Evolutionary conservation across 2,113 vertebrate genomes (phyloP), one percentile per base, ranked within the genome.

Genomic region (Cebidichthys violaceus): DNA sequence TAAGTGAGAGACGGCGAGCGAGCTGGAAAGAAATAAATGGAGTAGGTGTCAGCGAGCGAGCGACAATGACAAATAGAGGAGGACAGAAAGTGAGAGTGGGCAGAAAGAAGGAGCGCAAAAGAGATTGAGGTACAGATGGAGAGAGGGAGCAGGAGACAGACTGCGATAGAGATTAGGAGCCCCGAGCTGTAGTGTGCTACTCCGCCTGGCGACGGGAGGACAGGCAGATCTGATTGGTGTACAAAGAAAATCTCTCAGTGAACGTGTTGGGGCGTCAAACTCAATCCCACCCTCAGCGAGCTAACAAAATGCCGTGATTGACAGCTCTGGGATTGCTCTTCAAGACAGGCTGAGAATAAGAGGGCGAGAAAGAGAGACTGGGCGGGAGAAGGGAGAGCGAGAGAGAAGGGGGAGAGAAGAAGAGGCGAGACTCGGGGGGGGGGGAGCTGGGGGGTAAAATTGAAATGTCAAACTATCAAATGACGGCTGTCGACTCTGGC

Each of bases 391-490:
- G 64, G 62, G 59, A 54, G 66, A 66, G 77, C 27, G 70, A 47
- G 75, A 73, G 41, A 77, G 41, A 79, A 1, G 29, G 27, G 52
- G 62, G 66, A 20, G 65, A 8, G 64, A 50, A 64, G 54, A 83
- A 61, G 75, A 72, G 52, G 37, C 18, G 20, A 60, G 55, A 73
- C 37, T 74, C 24, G 1, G 52, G 67, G 64, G 74, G 84, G 71
- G 55, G 9, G 35, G 70, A 76, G 81, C 70, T 61, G 39, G 66
- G 74, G 84, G 84, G 68, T 77, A 89, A 92, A 93, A 94, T 93
- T 93, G 90, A 94, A 93, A 92, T 92, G 92, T 93, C 92, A 94
- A 89, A 92, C 89, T 85, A 89, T 84, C 82, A 88, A 92, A 93
- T 87, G 89, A 90, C 41, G 84, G 85, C 88, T 90, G 89, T 89